These are phyloP conservation scores for Nemurella pictetii DNA, from an alignment of 2,888 invertebrate genomes.

Conservation along the genomic window DNA sequence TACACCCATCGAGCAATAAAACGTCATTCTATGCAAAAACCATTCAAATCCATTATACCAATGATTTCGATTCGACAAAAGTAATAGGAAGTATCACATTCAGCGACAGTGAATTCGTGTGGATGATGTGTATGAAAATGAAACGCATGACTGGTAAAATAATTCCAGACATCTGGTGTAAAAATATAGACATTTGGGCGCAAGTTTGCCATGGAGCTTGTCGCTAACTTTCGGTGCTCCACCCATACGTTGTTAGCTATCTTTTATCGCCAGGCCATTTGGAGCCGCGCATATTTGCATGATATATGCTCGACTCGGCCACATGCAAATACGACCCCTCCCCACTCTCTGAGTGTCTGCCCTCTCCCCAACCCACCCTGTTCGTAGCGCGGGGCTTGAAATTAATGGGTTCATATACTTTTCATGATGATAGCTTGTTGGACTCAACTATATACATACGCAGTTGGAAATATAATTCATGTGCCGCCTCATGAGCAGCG, in stretches of 20 bases:
- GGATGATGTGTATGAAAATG: not conserved
- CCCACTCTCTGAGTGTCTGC: not conserved
- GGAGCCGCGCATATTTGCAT: conserved; percentile 15
- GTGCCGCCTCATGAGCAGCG: not conserved
- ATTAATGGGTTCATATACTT: conserved; percentile 27
- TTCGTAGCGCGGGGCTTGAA: not conserved
- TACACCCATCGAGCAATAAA: conserved; percentile 6
- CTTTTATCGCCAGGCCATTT: conserved; percentile 9
- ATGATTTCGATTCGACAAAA: not conserved
- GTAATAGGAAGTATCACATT: not conserved
- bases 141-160: not conserved
- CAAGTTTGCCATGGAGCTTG: not conserved
- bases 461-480: not conserved
- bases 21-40: conserved; percentile 19
- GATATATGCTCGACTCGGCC: conserved; percentile 1
- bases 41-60: conserved; percentile 8
- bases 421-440: conserved; percentile 11
- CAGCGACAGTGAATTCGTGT: not conserved
- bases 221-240: not conserved
- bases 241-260: conserved; percentile 17
- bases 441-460: not conserved
- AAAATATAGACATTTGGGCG: not conserved
- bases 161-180: not conserved
- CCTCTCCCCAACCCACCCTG: not conserved
- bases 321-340: conserved; percentile 1